phyloP scores from a whole-genome alignment of 2,113 vertebrate genomes.

The Typhlomys cinereus region DNA sequence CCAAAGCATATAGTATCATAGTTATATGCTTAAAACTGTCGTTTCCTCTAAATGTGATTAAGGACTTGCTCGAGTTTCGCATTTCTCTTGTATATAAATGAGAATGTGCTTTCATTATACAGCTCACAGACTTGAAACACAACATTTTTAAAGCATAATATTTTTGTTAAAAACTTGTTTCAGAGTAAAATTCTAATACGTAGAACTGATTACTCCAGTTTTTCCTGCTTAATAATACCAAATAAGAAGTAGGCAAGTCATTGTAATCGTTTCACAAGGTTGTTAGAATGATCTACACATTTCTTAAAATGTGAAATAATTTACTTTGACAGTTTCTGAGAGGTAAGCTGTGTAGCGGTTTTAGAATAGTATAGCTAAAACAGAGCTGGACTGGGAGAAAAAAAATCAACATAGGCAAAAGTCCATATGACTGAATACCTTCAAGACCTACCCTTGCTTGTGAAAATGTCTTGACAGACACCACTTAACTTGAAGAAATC shows the following conservation, averaged over 20 bases:
- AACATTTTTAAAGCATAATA: not conserved
- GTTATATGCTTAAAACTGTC: not conserved
- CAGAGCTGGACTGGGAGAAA: not conserved
- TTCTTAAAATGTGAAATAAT: conserved; percentile 11
- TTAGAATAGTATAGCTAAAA: not conserved
- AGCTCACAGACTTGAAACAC: not conserved
- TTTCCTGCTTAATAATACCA: not conserved
- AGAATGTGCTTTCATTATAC: conserved; percentile 3
- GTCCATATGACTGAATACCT: not conserved
- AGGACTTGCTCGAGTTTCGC: not conserved
- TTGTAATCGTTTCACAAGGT: not conserved
- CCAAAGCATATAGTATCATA: not conserved
- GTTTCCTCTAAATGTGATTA: conserved; percentile 4
- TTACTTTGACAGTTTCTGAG: not conserved
- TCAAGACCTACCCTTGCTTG: not conserved
- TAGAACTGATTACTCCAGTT: not conserved
- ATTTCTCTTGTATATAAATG: not conserved
- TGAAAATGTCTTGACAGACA: not conserved
- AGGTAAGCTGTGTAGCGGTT: not conserved
- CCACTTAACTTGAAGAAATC: not conserved
- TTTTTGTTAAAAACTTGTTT: conserved; percentile 18
- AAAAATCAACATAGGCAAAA: not conserved
- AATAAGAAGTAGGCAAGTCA: not conserved
- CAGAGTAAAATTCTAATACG: not conserved
- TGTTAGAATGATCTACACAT: not conserved